phyloP scores from a whole-genome alignment of 1,140 invertebrate species.

The Solenopsis fugax region DNA sequence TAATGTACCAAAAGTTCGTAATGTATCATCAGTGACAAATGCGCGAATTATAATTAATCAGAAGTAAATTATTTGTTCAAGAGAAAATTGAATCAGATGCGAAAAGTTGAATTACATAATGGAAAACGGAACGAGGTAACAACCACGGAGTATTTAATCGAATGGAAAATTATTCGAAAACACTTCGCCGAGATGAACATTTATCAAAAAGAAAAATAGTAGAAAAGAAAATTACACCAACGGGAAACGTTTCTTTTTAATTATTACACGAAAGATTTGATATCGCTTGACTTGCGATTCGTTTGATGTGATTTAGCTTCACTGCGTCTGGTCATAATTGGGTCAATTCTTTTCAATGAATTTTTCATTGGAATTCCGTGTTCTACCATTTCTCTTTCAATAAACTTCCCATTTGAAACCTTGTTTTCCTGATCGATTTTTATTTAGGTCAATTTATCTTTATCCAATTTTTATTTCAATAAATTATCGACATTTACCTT shows the following conservation, averaged over 20 bases:
- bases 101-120: conserved; percentile 8
- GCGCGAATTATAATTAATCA: conserved; percentile 13
- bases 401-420: not conserved
- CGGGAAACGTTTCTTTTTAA: not conserved
- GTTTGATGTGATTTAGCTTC: not conserved
- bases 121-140: not conserved
- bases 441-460: not conserved
- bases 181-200: conserved; percentile 27
- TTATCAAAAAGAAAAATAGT: conserved; percentile 2
- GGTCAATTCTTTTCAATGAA: conserved; percentile 4
- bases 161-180: conserved; percentile 27
- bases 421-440: not conserved
- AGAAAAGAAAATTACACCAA: not conserved
- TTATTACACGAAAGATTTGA: conserved; percentile 9
- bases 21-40: not conserved
- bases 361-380: not conserved
- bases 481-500: conserved; percentile 9
- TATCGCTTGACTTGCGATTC: conserved; percentile 7
- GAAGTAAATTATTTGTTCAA: not conserved
- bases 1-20: not conserved
- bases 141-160: conserved; percentile 16
- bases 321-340: not conserved
- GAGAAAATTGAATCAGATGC: not conserved
- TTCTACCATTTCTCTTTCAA: conserved; percentile 3
- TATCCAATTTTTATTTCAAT: conserved; percentile 18